phyloP scores from a whole-genome alignment of 2,888 invertebrate genomes.

The Villa cingulata region DNA sequence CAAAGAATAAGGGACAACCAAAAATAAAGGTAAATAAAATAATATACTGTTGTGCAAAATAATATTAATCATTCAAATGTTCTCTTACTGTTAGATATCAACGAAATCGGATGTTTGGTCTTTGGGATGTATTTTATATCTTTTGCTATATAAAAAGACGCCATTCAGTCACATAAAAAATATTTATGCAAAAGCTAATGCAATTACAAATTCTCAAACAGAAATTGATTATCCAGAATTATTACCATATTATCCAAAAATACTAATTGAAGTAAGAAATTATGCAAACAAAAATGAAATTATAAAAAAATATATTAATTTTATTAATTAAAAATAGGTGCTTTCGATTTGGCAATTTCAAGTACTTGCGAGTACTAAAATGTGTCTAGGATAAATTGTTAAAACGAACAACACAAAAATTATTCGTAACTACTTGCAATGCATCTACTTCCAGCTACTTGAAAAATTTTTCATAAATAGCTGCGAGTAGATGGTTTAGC shows the following conservation, averaged over 20 bases:
- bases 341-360: too few species aligned
- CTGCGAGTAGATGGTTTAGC: too few species aligned
- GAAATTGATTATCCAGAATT: constrained; percentile 58
- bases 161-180: constrained; percentile 76
- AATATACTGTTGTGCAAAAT: too few species aligned
- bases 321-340: too few species aligned
- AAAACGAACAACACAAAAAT: too few species aligned
- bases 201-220: constrained; percentile 61
- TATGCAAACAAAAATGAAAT: background rate
- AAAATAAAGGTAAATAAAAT: constrained; percentile 35
- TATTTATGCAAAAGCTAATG: constrained; percentile 57
- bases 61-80: constrained; percentile 3
- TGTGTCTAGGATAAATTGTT: too few species aligned
- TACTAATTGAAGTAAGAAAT: constrained; percentile 30
- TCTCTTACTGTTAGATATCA: constrained; percentile 53
- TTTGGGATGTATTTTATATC: constrained; percentile 89
- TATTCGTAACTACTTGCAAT: too few species aligned
- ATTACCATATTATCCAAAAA: constrained; percentile 38
- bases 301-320: background rate
- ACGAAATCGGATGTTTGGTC: constrained; percentile 96
- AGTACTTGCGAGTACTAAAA: background rate
- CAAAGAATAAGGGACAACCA: constrained; percentile 35
- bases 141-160: constrained; percentile 76
- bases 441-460: too few species aligned
- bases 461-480: too few species aligned